Percentiles rank a stretch among this genome's conserved stretches.
Evolutionary conservation across 2,113 vertebrate genomes (phyloP).

Genomic region (Seriola quinqueradiata): DNA sequence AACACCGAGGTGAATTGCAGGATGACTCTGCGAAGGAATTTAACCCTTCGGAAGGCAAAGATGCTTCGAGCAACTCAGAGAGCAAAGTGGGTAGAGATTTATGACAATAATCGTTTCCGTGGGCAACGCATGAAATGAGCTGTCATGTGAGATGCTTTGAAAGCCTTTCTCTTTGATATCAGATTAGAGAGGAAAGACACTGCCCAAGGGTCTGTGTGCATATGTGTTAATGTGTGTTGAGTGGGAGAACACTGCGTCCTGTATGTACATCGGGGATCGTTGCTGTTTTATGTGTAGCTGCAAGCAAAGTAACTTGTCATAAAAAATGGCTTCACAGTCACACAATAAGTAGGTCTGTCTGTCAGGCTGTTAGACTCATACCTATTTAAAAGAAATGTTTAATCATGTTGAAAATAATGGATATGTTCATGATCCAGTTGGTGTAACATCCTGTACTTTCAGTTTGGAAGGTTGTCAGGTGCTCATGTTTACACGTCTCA

Average conservation of each 20-base stretch:
- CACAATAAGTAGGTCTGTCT: slow-evolving; percentile 21
- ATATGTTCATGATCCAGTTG: slow-evolving; percentile 12
- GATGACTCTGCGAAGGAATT: slow-evolving; percentile 48
- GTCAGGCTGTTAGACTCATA: not conserved
- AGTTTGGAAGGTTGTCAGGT: slow-evolving; percentile 49
- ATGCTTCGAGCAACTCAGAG: slow-evolving; percentile 48
- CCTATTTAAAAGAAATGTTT: slow-evolving; percentile 9
- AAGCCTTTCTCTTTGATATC: slow-evolving; percentile 82
- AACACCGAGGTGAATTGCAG: slow-evolving; percentile 19
- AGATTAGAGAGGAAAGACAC: slow-evolving; percentile 79
- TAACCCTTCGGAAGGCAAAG: slow-evolving; percentile 31
- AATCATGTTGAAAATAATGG: not conserved
- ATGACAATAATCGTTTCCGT: slow-evolving; percentile 78
- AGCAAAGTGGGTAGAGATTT: slow-evolving; percentile 70
- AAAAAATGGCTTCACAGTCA: slow-evolving; percentile 18
- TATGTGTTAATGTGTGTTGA: slow-evolving; percentile 31
- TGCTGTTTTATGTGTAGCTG: slow-evolving; percentile 47
- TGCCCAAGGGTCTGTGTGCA: slow-evolving; percentile 48
- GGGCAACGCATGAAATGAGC: slow-evolving; percentile 80
- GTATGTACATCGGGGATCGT: not conserved
- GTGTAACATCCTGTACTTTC: not conserved
- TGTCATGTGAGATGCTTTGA: slow-evolving; percentile 79
- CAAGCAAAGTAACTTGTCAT: slow-evolving; percentile 28
- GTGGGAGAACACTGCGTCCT: slow-evolving; percentile 40
- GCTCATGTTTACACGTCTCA: slow-evolving; percentile 47